A percentile compares a stretch with the other conserved stretches of the same genome.
phyloP scores from a whole-genome alignment of 2,797 vertebrate genomes.

The Eupleurogrammus muticus region DNA sequence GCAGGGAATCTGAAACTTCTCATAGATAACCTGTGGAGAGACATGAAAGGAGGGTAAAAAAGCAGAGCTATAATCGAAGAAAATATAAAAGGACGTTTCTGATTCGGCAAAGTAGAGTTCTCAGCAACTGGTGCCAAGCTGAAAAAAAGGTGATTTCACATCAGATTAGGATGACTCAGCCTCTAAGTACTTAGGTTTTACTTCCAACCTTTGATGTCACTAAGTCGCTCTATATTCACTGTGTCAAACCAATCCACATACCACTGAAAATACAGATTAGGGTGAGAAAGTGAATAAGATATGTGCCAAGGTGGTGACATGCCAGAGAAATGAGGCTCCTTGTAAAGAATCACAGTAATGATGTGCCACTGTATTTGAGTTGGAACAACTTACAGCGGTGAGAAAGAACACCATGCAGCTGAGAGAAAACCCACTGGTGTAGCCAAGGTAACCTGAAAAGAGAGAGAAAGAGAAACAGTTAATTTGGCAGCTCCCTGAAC shows the following conservation, averaged over 20 bases:
- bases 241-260: constrained; percentile 48
- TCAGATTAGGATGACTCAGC: constrained; percentile 46
- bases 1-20: constrained; percentile 95
- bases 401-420: constrained; percentile 99
- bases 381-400: constrained; percentile 87
- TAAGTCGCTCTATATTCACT: constrained; percentile 36
- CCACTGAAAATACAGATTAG: constrained; percentile 38
- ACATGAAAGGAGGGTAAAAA: not conserved
- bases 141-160: constrained; percentile 28
- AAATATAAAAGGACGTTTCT: not conserved
- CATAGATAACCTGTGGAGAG: constrained; percentile 91
- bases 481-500: not conserved
- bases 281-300: constrained; percentile 38
- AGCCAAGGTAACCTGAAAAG: constrained; percentile 94
- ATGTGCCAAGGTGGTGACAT: constrained; percentile 38
- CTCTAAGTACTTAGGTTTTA: constrained; percentile 27
- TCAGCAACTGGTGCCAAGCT: constrained; percentile 1
- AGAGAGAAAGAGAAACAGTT: constrained; percentile 24
- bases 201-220: constrained; percentile 47
- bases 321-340: constrained; percentile 45
- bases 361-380: constrained; percentile 34
- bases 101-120: constrained; percentile 13
- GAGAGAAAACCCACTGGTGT: constrained; percentile 97
- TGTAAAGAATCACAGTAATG: constrained; percentile 28
- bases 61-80: not conserved